Evolutionary conservation across 1,140 invertebrate species (phyloP).

Genomic region (Nephila pilipes): DNA sequence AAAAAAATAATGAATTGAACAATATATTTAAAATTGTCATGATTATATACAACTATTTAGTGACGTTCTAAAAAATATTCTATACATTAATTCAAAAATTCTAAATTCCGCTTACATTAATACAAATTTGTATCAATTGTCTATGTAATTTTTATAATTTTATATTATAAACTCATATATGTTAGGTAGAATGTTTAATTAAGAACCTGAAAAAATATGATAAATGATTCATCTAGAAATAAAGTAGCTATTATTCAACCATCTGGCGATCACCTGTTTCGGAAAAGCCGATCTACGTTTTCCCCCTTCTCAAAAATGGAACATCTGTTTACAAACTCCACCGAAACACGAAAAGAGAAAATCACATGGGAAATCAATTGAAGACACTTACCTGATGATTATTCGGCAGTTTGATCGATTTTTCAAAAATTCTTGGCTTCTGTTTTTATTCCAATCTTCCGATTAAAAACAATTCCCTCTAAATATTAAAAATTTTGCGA

Average conservation of each 20-base stretch:
- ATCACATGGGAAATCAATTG: conserved; percentile 18
- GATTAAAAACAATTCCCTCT: conserved; percentile 8
- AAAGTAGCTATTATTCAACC: background rate
- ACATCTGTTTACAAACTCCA: conserved; percentile 68
- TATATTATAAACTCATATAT: too few species aligned
- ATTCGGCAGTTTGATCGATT: conserved; percentile 37
- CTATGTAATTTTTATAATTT: too few species aligned
- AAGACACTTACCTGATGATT: conserved; percentile 50
- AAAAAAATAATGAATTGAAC: too few species aligned
- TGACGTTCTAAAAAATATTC: too few species aligned
- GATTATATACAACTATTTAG: too few species aligned
- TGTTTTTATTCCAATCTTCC: conserved; percentile 38
- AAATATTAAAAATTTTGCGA: conserved; percentile 15
- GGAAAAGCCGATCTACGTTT: background rate
- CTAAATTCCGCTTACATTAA: too few species aligned
- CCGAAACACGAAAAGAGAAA: conserved; percentile 29
- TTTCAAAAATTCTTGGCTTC: background rate
- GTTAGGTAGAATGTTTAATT: too few species aligned
- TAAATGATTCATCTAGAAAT: background rate
- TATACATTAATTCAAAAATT: too few species aligned
- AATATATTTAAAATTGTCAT: too few species aligned
- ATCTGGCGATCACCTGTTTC: conserved; percentile 26
- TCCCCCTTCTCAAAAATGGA: conserved; percentile 66
- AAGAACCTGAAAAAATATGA: too few species aligned
- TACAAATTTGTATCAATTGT: too few species aligned